Percentiles rank a stretch among this genome's conserved stretches.
Conservation (phyloP, 2,888 invertebrate genomes). For the Ernsta delagoae region DNA sequence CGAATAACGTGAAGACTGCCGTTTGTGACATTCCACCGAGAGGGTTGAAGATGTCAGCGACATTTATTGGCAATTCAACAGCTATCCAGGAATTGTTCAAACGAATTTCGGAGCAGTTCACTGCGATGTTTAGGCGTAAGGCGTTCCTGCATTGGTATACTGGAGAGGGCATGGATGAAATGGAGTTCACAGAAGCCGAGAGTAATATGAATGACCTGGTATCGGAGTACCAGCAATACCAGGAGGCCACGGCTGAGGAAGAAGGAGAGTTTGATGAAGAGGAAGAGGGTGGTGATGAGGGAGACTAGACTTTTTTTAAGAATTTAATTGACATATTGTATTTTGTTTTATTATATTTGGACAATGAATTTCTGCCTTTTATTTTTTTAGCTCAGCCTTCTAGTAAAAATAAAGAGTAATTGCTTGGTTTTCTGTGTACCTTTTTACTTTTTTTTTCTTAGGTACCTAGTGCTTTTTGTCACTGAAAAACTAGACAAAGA, state of each 20-base stretch:
- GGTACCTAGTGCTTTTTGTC: no score
- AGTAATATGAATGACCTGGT: not conserved
- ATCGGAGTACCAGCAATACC: slow-evolving; percentile 68
- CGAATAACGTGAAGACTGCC: not conserved
- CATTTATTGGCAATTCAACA: not conserved
- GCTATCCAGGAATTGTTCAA: not conserved
- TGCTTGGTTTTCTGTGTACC: no score
- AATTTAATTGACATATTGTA: slow-evolving; percentile 44
- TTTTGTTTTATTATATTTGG: not conserved
- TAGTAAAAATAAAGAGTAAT: no score
- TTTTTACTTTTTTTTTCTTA: no score
- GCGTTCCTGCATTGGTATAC: not conserved
- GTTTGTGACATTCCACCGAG: not conserved
- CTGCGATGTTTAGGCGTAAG: not conserved
- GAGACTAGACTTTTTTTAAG: slow-evolving; percentile 76
- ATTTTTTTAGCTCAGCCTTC: no score
- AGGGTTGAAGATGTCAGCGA: not conserved
- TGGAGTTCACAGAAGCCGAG: not conserved
- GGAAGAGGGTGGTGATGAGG: slow-evolving; percentile 86
- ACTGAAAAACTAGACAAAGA: no score
- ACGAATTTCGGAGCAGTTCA: not conserved
- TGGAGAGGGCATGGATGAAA: not conserved
- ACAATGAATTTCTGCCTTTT: not conserved
- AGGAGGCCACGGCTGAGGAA: slow-evolving; percentile 85
- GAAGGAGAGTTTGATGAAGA: slow-evolving; percentile 85